These are phyloP conservation scores for Dermochelys coriacea DNA, from an alignment of 2,797 vertebrate genomes.

Conservation along the genomic window DNA sequence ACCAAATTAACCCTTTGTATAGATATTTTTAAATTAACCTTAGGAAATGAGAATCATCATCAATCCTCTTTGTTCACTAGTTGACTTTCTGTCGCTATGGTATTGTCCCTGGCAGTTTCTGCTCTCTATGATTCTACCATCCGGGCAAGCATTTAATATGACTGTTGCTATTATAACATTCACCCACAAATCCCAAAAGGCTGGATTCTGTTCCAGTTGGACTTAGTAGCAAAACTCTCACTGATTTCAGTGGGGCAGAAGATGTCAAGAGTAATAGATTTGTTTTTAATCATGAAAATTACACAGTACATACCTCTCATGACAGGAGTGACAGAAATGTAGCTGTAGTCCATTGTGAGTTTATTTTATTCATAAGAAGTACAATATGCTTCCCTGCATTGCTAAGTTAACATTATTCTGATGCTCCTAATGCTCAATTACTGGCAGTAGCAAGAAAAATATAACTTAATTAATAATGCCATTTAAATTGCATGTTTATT, in stretches of 20 bases:
- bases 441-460: constrained; percentile 59
- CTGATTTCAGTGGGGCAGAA: constrained; percentile 16
- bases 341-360: constrained; percentile 12
- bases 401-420: constrained; percentile 43
- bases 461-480: constrained; percentile 62
- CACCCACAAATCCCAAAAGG: background rate
- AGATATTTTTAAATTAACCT: background rate
- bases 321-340: background rate
- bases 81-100: background rate
- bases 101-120: background rate
- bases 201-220: background rate
- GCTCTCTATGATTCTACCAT: background rate
- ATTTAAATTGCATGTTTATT: constrained; percentile 66
- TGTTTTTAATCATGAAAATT: background rate
- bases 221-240: background rate
- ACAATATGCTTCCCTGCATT: constrained; percentile 50
- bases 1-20: background rate
- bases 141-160: background rate
- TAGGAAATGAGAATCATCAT: background rate
- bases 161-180: background rate
- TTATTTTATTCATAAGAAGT: constrained; percentile 30
- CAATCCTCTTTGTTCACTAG: background rate
- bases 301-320: background rate
- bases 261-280: background rate
- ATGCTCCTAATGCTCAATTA: constrained; percentile 60